These are phyloP conservation scores for Ecliptopera silaceata DNA, from an alignment of 2,888 invertebrate genomes.

Conservation along the genomic window DNA sequence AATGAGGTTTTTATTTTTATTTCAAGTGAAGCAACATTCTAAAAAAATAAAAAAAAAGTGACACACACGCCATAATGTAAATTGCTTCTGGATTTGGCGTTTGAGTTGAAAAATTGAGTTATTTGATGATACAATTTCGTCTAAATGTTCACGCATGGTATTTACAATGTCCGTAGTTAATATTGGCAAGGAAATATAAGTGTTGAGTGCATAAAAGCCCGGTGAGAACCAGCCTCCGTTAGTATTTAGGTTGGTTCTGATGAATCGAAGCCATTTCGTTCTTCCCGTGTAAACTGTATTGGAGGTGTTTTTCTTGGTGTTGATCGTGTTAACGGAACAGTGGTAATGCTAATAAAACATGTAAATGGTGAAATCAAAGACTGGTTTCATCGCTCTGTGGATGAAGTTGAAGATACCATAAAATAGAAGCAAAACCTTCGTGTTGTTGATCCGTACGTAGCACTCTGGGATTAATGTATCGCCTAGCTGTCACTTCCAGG, in stretches of 20 bases:
- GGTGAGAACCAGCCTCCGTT: constrained; percentile 48
- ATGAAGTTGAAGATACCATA: constrained; percentile 65
- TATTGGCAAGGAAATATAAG: constrained; percentile 69
- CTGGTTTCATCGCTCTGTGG: constrained; percentile 73
- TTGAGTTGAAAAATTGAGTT: constrained; percentile 70
- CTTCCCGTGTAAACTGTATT: constrained; percentile 59
- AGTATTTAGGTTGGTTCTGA: constrained; percentile 75
- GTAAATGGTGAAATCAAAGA: constrained; percentile 48
- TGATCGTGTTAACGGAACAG: constrained; percentile 37
- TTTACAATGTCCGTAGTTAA: constrained; percentile 74
- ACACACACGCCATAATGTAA: constrained; percentile 84
- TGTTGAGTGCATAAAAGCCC: constrained; percentile 39
- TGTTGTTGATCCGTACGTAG: constrained; percentile 64
- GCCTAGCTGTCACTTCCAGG: constrained; percentile 60
- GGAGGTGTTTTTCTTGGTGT: constrained; percentile 48
- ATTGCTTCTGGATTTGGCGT: constrained; percentile 81
- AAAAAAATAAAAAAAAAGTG: constrained; percentile 73
- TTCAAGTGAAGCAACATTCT: constrained; percentile 48
- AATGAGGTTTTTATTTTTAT: background rate
- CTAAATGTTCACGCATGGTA: constrained; percentile 63
- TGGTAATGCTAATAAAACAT: constrained; percentile 42
- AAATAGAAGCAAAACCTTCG: constrained; percentile 67
- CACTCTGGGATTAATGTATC: constrained; percentile 67
- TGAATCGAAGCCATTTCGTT: constrained; percentile 80
- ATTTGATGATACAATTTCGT: constrained; percentile 66